phyloP scores from a whole-genome alignment of 2,888 invertebrate species.

The Fragum sueziense region DNA sequence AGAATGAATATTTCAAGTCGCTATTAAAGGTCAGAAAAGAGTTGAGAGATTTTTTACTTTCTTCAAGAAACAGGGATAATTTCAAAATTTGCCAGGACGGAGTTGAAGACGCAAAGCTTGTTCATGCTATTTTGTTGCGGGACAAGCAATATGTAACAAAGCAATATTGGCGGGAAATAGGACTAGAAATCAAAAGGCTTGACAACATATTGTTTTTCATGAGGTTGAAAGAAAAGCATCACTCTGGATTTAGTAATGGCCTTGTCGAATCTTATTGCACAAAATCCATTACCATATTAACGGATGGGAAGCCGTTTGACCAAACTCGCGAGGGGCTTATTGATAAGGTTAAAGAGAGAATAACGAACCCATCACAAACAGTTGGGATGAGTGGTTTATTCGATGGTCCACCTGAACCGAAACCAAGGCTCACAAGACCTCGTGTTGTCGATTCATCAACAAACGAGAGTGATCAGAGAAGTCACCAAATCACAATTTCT shows the following conservation, averaged over 20 bases:
- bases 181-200: conserved; percentile 16
- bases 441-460: conserved; percentile 42
- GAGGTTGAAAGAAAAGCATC: background rate
- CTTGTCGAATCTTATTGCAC: background rate
- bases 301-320: conserved; percentile 7
- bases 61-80: background rate
- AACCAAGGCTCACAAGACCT: conserved; percentile 81
- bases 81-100: background rate
- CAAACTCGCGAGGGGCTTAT: background rate
- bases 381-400: conserved; percentile 69
- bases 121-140: background rate
- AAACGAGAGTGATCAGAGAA: conserved; percentile 61
- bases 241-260: background rate
- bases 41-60: background rate
- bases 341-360: background rate
- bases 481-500: conserved; percentile 86
- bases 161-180: conserved; percentile 30
- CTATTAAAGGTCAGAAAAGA: background rate
- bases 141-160: conserved; percentile 6
- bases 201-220: background rate
- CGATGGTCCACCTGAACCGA: conserved; percentile 79
- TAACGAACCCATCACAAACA: too few species aligned
- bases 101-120: background rate
- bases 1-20: background rate
- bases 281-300: background rate